Evolutionary conservation across 2,888 invertebrate genomes (phyloP).

Genomic region (Frankliniella fusca): DNA sequence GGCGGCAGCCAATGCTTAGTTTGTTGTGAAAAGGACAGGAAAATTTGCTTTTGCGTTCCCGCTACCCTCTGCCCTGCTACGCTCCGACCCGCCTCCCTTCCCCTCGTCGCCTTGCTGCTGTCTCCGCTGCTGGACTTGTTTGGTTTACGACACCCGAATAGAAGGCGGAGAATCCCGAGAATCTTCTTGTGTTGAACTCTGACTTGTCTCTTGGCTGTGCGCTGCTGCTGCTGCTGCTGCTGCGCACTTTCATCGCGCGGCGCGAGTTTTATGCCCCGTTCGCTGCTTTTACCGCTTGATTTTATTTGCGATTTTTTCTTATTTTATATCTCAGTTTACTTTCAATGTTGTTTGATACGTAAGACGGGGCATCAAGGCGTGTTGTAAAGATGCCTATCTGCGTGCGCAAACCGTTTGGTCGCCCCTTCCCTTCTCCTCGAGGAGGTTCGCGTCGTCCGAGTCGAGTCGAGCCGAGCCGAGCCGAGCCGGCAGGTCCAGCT

Average conservation of each 20-base stretch:
- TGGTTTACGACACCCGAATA: too few relatives aligned
- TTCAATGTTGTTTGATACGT: neutral
- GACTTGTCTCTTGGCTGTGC: neutral
- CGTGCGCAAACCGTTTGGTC: neutral
- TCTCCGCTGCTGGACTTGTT: neutral
- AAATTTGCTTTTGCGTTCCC: too few relatives aligned
- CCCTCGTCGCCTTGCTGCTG: neutral
- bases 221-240: neutral
- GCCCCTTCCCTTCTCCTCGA: neutral
- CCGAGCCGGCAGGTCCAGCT: neutral
- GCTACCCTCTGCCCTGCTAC: too few relatives aligned
- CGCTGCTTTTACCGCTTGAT: neutral
- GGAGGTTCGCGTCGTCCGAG: neutral
- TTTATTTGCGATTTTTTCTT: neutral
- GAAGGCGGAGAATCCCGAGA: neutral
- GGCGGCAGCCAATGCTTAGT: too few relatives aligned
- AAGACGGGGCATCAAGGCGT: neutral
- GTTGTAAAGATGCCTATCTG: conserved; percentile 9
- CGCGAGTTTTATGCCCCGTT: neutral
- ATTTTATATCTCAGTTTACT: neutral
- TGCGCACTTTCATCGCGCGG: neutral
- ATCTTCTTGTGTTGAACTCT: too few relatives aligned
- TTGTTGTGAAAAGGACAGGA: too few relatives aligned
- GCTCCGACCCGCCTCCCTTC: too few relatives aligned
- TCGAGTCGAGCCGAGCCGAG: neutral